Evolutionary conservation across 2,888 invertebrate species (phyloP), one percentile per base, ranked within the genome.

Genomic region (Caenorhabditis imperialis): DNA sequence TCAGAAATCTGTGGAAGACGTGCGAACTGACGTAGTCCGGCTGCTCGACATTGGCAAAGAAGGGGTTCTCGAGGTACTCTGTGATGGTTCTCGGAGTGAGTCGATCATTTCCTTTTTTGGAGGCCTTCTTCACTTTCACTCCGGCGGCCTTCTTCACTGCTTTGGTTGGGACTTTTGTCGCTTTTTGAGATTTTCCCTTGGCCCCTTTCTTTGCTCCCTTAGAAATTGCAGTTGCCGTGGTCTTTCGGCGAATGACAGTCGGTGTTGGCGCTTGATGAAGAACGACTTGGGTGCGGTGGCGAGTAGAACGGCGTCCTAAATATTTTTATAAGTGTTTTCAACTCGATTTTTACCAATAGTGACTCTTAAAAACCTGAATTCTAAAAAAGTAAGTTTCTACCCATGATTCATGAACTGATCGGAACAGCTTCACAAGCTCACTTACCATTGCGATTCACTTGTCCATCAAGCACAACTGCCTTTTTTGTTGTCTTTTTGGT

Each of bases 81-180:
- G 38, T 54, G 37, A 79, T 70, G 18, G 48, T 51, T 22, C 81
- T 48, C 22, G 76, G 62, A 14, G 69, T 63, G 37, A 82, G 60
- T 22, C 78, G 50, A 25, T 82, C 82, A 40, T 82, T 82, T 53
- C 80, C 80, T 35, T 79, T 81, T 67, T 80, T 81, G 30, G 57
- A 10, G 5, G 18, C 20, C n/a, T 57, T 63, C 22, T 61, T 61
- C 33, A 20, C 61, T 40, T 61, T 69, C 14, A 25, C 25, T 57
- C 45, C 23, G n/a, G 25, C 14, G 12, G 20, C 12, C 27, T 47
- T 72, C 20, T 57, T 58, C n/a, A 44, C 55, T 2, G 38, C 27
- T 48, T 63, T 58, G 8, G 42, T 14, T 8, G 61, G 23, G 25
- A 16, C 53, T 58, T 53, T 58, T 3, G 42, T 33, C 6, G 22